phyloP scores from a whole-genome alignment of 2,888 invertebrate genomes.

The Drosophila peninsularis region DNA sequence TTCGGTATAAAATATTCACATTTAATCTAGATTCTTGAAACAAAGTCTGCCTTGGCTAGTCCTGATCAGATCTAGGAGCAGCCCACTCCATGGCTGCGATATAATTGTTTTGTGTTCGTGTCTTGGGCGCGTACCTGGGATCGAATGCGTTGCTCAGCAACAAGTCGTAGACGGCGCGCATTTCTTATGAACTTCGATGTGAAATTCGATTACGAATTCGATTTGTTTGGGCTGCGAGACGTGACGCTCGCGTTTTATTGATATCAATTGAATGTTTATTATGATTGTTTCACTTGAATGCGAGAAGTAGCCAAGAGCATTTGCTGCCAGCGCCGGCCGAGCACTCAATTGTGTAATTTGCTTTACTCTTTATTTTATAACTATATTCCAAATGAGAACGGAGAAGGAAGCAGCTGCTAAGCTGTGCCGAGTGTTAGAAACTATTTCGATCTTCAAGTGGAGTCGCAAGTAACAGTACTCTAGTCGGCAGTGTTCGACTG shows the following conservation, averaged over 20 bases:
- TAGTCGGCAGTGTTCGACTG: no score
- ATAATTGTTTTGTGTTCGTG: neutral
- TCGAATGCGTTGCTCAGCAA: conserved; percentile 77
- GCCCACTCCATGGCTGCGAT: neutral
- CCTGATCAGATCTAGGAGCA: neutral
- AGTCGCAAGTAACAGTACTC: no score
- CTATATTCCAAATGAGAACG: neutral
- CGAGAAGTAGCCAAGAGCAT: conserved; percentile 3
- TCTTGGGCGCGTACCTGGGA: conserved; percentile 69
- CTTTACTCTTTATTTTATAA: conserved; percentile 1
- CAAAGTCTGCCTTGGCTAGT: no score
- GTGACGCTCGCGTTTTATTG: conserved; percentile 38
- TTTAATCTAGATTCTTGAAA: no score
- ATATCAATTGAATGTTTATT: conserved; percentile 57
- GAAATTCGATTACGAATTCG: conserved; percentile 20
- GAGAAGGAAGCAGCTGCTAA: neutral
- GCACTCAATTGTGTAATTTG: conserved; percentile 14
- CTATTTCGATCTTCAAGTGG: no score
- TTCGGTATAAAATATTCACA: no score
- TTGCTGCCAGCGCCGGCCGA: neutral
- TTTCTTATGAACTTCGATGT: conserved; percentile 38
- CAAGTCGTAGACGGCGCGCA: conserved; percentile 76
- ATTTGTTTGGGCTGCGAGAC: conserved; percentile 16
- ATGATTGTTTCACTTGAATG: conserved; percentile 36
- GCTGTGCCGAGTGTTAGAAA: neutral